Evolutionary conservation across 2,113 vertebrate species (phyloP).

Genomic region (Toxotes chatareus): DNA sequence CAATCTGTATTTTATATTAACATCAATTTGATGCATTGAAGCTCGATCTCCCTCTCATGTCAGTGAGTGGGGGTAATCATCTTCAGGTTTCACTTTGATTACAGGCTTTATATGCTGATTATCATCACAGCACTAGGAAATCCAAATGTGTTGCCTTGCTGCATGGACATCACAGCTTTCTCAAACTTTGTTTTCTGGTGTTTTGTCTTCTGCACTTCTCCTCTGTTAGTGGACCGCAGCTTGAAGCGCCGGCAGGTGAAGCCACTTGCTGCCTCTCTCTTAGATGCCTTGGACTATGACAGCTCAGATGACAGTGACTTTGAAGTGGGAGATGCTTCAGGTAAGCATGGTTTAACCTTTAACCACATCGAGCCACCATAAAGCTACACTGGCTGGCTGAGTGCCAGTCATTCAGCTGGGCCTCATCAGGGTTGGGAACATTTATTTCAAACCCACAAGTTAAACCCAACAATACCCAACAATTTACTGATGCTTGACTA

Average conservation of each 20-base stretch:
- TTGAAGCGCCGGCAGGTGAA: conserved; percentile 98
- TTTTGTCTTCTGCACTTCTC: conserved; percentile 7
- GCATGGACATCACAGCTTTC: neutral
- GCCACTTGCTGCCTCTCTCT: conserved; percentile 95
- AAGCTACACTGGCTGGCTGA: neutral
- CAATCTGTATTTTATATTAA: no score
- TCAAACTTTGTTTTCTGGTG: neutral
- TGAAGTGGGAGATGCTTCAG: conserved; percentile 98
- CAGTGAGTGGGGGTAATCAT: no score
- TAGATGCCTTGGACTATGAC: conserved; percentile 98
- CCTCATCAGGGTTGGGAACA: neutral
- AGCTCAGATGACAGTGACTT: conserved; percentile 99
- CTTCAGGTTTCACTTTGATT: no score
- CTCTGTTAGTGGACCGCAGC: conserved; percentile 92
- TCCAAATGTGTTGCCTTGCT: neutral
- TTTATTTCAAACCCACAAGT: no score
- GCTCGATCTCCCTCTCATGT: no score
- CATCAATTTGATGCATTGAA: no score
- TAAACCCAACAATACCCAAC: no score
- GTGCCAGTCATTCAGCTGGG: neutral
- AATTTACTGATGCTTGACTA: no score
- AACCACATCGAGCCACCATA: neutral
- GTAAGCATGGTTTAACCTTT: conserved; percentile 82
- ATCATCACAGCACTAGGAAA: neutral
- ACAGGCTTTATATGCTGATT: no score